Evolutionary conservation across 2,113 vertebrate species (phyloP).

Genomic region (Pteruthius melanotis): DNA sequence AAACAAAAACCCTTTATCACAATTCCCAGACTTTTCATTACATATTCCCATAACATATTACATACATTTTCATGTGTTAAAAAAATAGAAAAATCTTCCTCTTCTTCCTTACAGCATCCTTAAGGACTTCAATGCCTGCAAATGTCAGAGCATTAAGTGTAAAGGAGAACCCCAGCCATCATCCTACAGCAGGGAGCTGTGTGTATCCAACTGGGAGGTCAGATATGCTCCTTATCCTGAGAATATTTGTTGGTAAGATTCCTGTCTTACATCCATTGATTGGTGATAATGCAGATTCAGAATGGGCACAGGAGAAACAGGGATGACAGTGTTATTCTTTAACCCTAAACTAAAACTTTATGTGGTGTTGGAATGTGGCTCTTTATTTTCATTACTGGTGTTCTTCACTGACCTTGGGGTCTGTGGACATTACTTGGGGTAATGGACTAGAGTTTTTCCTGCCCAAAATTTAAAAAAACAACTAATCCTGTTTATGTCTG

Average conservation of each 20-base stretch:
- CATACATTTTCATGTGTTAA: neutral
- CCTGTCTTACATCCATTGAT: neutral
- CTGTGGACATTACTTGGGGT: neutral
- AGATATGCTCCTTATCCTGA: conserved; percentile 84
- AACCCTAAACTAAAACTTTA: neutral
- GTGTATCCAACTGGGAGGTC: conserved; percentile 80
- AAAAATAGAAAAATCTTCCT: neutral
- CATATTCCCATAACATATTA: no score
- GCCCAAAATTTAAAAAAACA: neutral
- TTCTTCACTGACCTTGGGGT: neutral
- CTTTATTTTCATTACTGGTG: neutral
- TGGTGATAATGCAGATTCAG: neutral
- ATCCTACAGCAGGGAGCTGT: conserved; percentile 70
- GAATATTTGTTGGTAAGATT: conserved; percentile 89
- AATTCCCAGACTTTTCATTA: neutral
- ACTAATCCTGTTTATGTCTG: neutral
- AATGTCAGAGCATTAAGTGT: conserved; percentile 79
- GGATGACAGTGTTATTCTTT: neutral
- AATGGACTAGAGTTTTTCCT: neutral
- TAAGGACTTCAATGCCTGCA: conserved; percentile 91
- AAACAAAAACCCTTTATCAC: neutral
- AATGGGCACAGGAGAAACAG: neutral
- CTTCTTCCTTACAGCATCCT: conserved; percentile 77
- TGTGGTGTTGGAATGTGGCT: neutral
- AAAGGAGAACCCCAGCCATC: conserved; percentile 82